Evolutionary conservation across 2,113 vertebrate species (phyloP).

Genomic region (Reinhardtius hippoglossoides): DNA sequence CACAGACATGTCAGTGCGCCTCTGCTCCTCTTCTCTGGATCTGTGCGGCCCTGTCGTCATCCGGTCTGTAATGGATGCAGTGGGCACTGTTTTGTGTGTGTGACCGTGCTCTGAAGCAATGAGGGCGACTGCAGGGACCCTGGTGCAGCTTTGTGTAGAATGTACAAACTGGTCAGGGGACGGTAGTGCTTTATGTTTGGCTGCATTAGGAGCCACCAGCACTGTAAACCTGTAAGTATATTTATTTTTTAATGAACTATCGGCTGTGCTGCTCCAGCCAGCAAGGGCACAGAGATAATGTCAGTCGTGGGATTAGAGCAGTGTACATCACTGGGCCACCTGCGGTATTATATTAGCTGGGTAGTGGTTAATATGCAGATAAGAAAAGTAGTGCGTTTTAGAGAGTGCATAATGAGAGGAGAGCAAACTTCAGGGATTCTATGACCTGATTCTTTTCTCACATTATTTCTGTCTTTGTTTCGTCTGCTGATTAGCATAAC

Average conservation of each 20-base stretch:
- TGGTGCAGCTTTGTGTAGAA: background rate
- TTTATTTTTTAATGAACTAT: constrained; percentile 34
- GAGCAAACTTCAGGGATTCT: background rate
- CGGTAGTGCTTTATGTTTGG: constrained; percentile 8
- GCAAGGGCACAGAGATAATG: constrained; percentile 33
- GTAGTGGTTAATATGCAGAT: constrained; percentile 1
- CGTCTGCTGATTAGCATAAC: constrained; percentile 12
- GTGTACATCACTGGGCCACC: constrained; percentile 13
- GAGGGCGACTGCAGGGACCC: constrained; percentile 13
- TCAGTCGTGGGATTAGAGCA: constrained; percentile 39
- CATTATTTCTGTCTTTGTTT: background rate
- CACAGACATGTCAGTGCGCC: constrained; percentile 37
- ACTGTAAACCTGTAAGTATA: constrained; percentile 29
- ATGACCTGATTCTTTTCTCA: background rate
- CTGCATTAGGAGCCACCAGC: constrained; percentile 3
- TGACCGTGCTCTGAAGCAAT: constrained; percentile 42
- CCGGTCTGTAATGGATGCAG: constrained; percentile 53
- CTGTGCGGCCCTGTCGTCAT: constrained; percentile 44
- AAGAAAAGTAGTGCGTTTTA: background rate
- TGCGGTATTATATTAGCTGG: constrained; percentile 10
- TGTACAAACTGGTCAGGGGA: constrained; percentile 12
- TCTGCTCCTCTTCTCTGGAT: constrained; percentile 16
- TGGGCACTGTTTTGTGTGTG: constrained; percentile 44
- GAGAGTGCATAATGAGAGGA: background rate
- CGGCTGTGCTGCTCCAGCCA: constrained; percentile 14